phyloP scores from a whole-genome alignment of 2,797 vertebrate genomes.

The Crax fasciolata region DNA sequence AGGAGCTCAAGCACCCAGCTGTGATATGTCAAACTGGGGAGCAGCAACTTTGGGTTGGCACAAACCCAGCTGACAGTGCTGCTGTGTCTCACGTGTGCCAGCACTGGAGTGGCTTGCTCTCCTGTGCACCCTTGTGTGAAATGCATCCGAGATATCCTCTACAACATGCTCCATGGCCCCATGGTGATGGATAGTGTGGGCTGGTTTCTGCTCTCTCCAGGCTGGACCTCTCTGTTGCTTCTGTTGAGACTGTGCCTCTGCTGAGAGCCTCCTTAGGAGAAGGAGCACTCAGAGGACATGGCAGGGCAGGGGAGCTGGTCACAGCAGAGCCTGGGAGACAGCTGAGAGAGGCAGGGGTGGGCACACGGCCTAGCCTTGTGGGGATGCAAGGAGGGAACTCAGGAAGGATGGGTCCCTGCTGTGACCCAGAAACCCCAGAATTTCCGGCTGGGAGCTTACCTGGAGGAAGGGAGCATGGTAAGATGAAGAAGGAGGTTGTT shows the following conservation, averaged over 20 bases:
- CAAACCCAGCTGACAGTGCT: not conserved
- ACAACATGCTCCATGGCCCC: not conserved
- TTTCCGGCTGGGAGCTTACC: not conserved
- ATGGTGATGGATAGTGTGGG: not conserved
- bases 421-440: not conserved
- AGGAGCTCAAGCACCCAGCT: not conserved
- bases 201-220: not conserved
- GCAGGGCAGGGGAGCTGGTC: not conserved
- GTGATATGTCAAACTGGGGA: accelerated
- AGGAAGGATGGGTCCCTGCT: not conserved
- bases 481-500: not conserved
- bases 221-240: not conserved
- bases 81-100: not conserved
- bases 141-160: not conserved
- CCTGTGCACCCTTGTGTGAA: not conserved
- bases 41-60: not conserved
- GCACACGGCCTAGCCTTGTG: not conserved
- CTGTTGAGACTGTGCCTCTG: not conserved
- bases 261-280: not conserved
- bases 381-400: not conserved
- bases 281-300: not conserved
- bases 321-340: not conserved
- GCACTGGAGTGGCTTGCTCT: not conserved
- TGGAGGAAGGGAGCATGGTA: not conserved
- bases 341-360: not conserved